Base-by-base conservation (phyloP, 2,888 invertebrate genomes). In the Lycophotia porphyrea region DNA sequence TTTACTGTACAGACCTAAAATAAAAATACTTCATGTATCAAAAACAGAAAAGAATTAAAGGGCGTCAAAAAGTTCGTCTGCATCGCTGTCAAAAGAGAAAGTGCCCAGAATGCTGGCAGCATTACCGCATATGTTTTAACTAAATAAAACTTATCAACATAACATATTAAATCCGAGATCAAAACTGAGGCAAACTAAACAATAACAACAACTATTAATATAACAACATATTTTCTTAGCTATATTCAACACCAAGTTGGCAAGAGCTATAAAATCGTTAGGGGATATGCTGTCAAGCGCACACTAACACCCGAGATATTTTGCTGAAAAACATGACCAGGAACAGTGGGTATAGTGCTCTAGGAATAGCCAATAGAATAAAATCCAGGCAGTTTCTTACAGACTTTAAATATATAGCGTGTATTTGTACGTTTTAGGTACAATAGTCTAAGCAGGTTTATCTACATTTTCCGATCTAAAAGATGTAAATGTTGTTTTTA, bases 231-330 rank as follows among this genome's bases (percentile, higher is more conserved):
- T 55, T 71, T 52, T 31, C 42, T 55, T 31, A 49, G 49, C 24
- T 70, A 47, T 81, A 69, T 13, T 15, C 2, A 44, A 44, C 61
- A 66, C 49, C 11, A 24, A 52, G 49, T 79, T 66, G 44, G 55
- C 5, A 44, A 69, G 49, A 72, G 13, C 58, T 70, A 79, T 72
- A 70, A 78, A 72, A 82, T 72, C 49, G 47, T 60, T 75, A 75
- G 70, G 13, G 15, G 39, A 82, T 75, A 24, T 69, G 47, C 75
- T 82, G 82, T 82, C 79, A 72, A 52, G 49, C 61, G 63, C 79
- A 82, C 69, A 63, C 58, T 58, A 42, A 47, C 47, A 61, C 13
- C 39, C 39, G 15, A 69, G 44, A 63, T 72, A 70, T 71, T 78
- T 74, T 63, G 15, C 49, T 44, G 49, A 71, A 61, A 70, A 71